Evolutionary conservation across 2,797 vertebrate species (phyloP).

Genomic region (Meda fulgida): DNA sequence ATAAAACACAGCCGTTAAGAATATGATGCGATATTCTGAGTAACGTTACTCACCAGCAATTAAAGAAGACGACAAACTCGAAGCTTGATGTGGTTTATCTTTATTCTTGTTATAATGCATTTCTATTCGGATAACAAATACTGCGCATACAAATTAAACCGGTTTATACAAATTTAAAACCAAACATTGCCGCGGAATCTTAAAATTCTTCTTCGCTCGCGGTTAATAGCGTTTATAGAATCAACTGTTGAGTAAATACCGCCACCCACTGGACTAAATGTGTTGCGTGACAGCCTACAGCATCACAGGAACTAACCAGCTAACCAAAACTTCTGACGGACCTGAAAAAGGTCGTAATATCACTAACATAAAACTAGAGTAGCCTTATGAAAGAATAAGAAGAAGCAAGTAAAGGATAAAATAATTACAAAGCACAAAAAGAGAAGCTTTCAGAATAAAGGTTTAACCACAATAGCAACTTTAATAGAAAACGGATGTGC

Average conservation of each 20-base stretch:
- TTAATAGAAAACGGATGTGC: background rate
- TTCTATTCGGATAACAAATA: background rate
- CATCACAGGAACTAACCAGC: background rate
- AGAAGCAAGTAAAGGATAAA: background rate
- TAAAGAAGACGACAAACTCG: background rate
- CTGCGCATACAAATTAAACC: background rate
- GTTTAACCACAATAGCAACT: background rate
- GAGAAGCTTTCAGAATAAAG: background rate
- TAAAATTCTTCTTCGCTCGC: conserved; percentile 32
- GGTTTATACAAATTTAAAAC: conserved; percentile 32
- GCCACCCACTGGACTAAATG: conserved; percentile 16
- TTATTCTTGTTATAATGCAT: conserved; percentile 35
- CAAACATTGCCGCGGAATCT: conserved; percentile 51
- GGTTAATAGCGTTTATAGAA: background rate
- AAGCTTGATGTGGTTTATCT: background rate
- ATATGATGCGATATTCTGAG: background rate
- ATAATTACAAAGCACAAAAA: background rate
- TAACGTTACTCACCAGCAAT: conserved; percentile 22
- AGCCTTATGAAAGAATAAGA: background rate
- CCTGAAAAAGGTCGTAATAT: background rate
- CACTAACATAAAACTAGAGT: background rate
- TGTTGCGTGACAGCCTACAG: background rate
- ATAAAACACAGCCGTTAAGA: background rate
- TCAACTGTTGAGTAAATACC: background rate
- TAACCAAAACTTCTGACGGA: background rate